Evolutionary conservation across 2,888 invertebrate species (phyloP).

Genomic region (Cynaeus angustus): DNA sequence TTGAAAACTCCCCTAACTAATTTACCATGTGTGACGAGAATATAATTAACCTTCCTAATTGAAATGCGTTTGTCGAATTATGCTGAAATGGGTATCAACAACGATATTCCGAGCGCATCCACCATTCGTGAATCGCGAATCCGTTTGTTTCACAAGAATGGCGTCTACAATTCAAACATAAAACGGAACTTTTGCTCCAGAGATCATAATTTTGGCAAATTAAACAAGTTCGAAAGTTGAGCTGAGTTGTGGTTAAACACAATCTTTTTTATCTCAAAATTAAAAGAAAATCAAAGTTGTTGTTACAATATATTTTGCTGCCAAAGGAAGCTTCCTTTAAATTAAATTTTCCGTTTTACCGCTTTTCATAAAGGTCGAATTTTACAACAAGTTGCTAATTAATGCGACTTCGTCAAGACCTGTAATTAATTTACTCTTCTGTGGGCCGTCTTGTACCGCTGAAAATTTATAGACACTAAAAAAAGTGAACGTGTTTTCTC

Average conservation of each 20-base stretch:
- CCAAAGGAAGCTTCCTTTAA: constrained; percentile 6
- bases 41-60: constrained; percentile 6
- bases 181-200: no score
- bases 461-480: constrained; percentile 3
- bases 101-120: constrained; percentile 28
- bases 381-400: constrained; percentile 26
- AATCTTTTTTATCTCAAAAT: no score
- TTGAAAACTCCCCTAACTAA: background rate
- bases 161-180: background rate
- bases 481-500: background rate
- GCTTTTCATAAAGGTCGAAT: constrained; percentile 8
- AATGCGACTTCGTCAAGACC: constrained; percentile 16
- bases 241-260: no score
- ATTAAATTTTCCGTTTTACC: constrained; percentile 20
- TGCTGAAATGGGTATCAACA: background rate
- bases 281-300: no score
- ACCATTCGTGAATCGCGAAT: constrained; percentile 7
- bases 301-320: background rate
- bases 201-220: background rate
- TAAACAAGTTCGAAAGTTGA: background rate
- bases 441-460: background rate
- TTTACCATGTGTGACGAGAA: constrained; percentile 5
- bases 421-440: constrained; percentile 16
- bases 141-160: background rate
- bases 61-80: constrained; percentile 4